Percentiles rank a stretch among this genome's conserved stretches.
These are phyloP conservation scores for Loriculus beryllinus DNA, from an alignment of 2,797 vertebrate genomes.

Conservation along the genomic window DNA sequence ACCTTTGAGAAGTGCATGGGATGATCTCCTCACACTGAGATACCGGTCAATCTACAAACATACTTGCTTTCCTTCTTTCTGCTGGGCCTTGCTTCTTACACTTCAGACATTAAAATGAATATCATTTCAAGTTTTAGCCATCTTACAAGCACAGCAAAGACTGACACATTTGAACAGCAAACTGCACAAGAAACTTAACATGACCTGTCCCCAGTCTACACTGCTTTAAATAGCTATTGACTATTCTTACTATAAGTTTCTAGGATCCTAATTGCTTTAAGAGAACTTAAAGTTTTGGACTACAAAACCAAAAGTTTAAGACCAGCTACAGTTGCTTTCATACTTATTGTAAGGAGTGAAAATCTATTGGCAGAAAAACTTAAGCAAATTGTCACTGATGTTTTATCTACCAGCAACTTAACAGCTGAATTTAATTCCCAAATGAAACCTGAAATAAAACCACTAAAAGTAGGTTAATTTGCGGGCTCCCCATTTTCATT, in stretches of 20 bases:
- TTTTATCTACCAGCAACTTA: slow-evolving; percentile 13
- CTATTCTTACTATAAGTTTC: not conserved
- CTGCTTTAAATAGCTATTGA: not conserved
- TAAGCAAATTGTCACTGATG: not conserved
- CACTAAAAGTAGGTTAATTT: slow-evolving; percentile 50
- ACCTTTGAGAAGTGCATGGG: not conserved
- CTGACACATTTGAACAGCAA: not conserved
- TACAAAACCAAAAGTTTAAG: not conserved
- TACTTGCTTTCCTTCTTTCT: not conserved
- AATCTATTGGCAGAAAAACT: not conserved
- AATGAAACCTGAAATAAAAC: slow-evolving; percentile 43
- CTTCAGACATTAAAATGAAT: not conserved
- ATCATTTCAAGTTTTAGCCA: not conserved
- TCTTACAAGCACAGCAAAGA: not conserved
- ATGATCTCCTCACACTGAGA: not conserved
- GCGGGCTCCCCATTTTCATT: slow-evolving; percentile 11
- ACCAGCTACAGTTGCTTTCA: not conserved
- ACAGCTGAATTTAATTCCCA: slow-evolving; percentile 3
- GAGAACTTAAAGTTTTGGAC: not conserved
- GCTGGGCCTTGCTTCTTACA: not conserved
- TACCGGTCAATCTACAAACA: not conserved
- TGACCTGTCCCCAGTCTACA: not conserved
- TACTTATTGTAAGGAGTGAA: not conserved
- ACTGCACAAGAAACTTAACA: not conserved
- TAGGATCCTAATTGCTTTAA: not conserved